Conservation (phyloP, 2,797 vertebrate genomes). For the Loris lydekkerianus region DNA sequence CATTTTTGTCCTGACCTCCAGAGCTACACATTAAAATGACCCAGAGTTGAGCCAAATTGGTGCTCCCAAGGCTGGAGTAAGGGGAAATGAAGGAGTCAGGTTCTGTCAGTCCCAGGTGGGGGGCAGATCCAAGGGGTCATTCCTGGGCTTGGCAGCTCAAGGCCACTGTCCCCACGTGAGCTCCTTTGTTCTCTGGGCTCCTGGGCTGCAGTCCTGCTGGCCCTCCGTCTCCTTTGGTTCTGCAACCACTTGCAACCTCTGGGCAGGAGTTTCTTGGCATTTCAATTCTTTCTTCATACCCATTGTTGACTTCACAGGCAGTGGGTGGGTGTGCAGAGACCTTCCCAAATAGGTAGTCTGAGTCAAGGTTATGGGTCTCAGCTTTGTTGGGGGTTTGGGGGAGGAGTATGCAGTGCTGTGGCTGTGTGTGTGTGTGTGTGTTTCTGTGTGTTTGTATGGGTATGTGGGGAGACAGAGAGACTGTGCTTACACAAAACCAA, state of each 20-base stretch:
- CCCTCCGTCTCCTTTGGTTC: slow-evolving; percentile 24
- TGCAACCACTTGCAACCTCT: slow-evolving; percentile 49
- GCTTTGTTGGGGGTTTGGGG: slow-evolving; percentile 41
- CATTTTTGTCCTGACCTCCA: slow-evolving; percentile 35
- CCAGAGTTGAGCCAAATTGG: slow-evolving; percentile 25
- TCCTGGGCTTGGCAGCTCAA: slow-evolving; percentile 47
- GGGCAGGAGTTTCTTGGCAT: slow-evolving; percentile 45
- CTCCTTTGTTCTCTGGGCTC: slow-evolving; percentile 74
- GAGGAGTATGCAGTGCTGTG: neutral
- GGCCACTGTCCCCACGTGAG: slow-evolving; percentile 78
- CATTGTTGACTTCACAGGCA: neutral
- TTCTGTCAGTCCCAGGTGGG: slow-evolving; percentile 8
- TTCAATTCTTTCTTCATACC: slow-evolving; percentile 66
- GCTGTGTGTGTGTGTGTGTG: neutral
- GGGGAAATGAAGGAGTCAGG: neutral
- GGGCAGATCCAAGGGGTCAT: neutral
- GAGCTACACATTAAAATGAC: slow-evolving; percentile 35
- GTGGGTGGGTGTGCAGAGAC: slow-evolving; percentile 1
- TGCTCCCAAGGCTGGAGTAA: neutral
- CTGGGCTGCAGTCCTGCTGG: slow-evolving; percentile 64
- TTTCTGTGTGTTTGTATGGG: neutral
- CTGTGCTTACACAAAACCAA: neutral
- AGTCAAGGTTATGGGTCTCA: slow-evolving; percentile 81
- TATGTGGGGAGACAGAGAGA: neutral
- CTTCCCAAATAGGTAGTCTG: slow-evolving; percentile 33